Base-by-base conservation (phyloP, 2,113 vertebrate genomes). In the Neopipo cinnamomea region DNA sequence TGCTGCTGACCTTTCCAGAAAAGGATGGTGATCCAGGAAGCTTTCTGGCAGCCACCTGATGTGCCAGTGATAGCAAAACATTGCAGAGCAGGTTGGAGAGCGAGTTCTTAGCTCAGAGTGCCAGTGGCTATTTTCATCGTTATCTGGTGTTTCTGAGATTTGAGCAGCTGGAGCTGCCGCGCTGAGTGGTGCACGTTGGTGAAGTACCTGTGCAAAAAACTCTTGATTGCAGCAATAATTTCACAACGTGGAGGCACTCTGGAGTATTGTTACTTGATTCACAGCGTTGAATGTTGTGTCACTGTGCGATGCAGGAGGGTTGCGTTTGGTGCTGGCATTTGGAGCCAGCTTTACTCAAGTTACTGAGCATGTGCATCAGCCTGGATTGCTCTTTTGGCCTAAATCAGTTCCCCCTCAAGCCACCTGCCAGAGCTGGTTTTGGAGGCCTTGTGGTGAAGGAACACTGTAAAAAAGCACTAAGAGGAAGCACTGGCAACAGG, bases 1-100 rank as follows among this genome's bases (percentile, higher is more conserved):
- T 46, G 53, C 35, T 71, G 70, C 74, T 96, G 91, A 62, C 58
- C 73, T 95, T 93, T 91, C 76, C 63, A 91, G 88, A 91, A 84
- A 93, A 80, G 77, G 68, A 56, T n/a, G n/a, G 39, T 33, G 75
- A 85, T 83, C 56, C 55, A 91, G 83, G 95, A 90, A 89, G 82
- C 52, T 68, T 71, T 76, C 46, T 91, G 75, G 63, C 59, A 80
- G 71, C 42, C 79, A 79, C 19, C 20, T 95, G 89, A 82, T 42
- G n/a, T 65, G 49, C 53, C n/a, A 37, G 76, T 5, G 85, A 61
- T 61, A 93, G 63, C 80, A 89, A 72, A 84, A 81, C 61, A 58
- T 75, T 95, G 73, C 91, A 72, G 87, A 93, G 49, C n/a, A 63
- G 88, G 22, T 95, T 39, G 85, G 81, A 95, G 76, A 76, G 46